Conservation (phyloP, 2,888 invertebrate species). For the Hypercompe scribonia region DNA sequence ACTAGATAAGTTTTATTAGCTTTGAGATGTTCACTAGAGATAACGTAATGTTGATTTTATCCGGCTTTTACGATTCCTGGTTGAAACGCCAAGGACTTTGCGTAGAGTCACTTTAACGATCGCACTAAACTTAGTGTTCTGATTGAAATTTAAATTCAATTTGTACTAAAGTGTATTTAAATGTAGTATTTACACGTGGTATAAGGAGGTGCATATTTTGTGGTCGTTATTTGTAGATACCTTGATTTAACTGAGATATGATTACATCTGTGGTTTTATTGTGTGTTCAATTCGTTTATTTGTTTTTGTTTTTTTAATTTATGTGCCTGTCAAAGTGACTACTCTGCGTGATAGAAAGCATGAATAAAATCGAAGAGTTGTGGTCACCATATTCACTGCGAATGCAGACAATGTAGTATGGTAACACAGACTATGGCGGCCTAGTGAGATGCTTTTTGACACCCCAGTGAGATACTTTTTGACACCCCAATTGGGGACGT, state of each 20-base stretch:
- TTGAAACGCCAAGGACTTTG: constrained; percentile 39
- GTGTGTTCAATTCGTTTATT: too few relatives aligned
- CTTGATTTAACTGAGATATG: constrained; percentile 8
- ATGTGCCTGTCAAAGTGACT: too few relatives aligned
- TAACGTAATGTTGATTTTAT: constrained; percentile 49
- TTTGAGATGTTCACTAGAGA: constrained; percentile 41
- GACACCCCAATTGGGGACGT: too few relatives aligned
- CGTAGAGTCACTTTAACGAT: constrained; percentile 39
- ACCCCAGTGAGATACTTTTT: too few relatives aligned
- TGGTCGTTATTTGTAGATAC: constrained; percentile 5
- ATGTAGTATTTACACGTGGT: constrained; percentile 11
- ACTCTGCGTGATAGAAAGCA: too few relatives aligned
- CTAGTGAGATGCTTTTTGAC: too few relatives aligned
- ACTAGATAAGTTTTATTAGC: constrained; percentile 31
- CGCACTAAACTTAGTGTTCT: constrained; percentile 37
- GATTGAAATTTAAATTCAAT: constrained; percentile 45
- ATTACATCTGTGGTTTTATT: constrained; percentile 4
- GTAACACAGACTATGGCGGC: too few relatives aligned
- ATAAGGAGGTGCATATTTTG: constrained; percentile 19
- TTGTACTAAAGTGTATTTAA: constrained; percentile 23
- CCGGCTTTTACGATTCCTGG: constrained; percentile 47
- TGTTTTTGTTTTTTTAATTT: too few relatives aligned
- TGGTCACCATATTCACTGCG: too few relatives aligned
- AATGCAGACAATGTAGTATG: too few relatives aligned
- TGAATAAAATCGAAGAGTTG: too few relatives aligned